phyloP scores from a whole-genome alignment of 2,888 invertebrate species.

The Lasiommata megera region DNA sequence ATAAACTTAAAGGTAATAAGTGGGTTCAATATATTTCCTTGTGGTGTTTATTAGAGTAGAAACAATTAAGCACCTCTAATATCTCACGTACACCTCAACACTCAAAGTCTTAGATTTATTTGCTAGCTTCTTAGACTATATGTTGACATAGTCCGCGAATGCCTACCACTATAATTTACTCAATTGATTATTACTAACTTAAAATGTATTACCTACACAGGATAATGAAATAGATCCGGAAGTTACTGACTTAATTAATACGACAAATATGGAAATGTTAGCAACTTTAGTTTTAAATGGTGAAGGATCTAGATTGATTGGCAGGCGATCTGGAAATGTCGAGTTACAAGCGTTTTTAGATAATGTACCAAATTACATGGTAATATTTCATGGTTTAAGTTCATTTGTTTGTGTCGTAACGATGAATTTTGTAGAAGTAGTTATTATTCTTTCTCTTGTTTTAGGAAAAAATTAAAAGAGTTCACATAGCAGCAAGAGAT shows the following conservation, averaged over 20 bases:
- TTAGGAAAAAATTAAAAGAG: slow-evolving; percentile 93
- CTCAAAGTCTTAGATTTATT: slow-evolving; percentile 66
- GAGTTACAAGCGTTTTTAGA: slow-evolving; percentile 93
- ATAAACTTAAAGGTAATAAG: slow-evolving; percentile 67
- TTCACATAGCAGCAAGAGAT: slow-evolving; percentile 91
- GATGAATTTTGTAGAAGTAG: neutral
- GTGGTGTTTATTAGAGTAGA: slow-evolving; percentile 74
- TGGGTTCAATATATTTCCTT: slow-evolving; percentile 60
- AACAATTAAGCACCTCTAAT: slow-evolving; percentile 70
- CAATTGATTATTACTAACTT: neutral
- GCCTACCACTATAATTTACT: slow-evolving; percentile 39
- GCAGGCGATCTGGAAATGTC: slow-evolving; percentile 85
- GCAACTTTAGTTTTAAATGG: slow-evolving; percentile 94
- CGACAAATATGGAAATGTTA: slow-evolving; percentile 93
- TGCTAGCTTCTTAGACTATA: slow-evolving; percentile 73
- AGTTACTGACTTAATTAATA: slow-evolving; percentile 84
- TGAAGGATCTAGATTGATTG: slow-evolving; percentile 89
- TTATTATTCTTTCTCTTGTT: slow-evolving; percentile 29
- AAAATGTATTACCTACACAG: slow-evolving; percentile 41
- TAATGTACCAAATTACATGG: slow-evolving; percentile 94
- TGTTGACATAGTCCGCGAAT: slow-evolving; percentile 53
- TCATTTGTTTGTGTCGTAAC: neutral
- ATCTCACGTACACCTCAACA: slow-evolving; percentile 67
- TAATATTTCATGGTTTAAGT: slow-evolving; percentile 51
- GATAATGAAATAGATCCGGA: slow-evolving; percentile 83